phyloP scores from a whole-genome alignment of 2,797 vertebrate genomes.

The Poeciliopsis infans region DNA sequence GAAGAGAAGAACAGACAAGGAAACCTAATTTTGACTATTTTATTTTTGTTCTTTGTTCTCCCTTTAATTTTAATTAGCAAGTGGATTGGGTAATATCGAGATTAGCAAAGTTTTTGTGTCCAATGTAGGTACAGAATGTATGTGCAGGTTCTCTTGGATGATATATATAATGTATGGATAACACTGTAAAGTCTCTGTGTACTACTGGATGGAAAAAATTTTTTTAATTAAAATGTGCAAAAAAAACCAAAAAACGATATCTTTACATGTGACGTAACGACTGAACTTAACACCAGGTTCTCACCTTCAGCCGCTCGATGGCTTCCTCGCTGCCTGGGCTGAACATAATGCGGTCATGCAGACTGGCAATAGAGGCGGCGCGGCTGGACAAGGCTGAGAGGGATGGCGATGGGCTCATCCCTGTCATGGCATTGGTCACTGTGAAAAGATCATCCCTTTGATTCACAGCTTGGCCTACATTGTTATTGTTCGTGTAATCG shows the following conservation, averaged over 20 bases:
- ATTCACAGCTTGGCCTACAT: conserved; percentile 85
- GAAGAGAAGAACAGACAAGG: no score
- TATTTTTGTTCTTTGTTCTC: no score
- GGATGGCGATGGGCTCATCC: conserved; percentile 95
- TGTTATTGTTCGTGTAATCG: conserved; percentile 91
- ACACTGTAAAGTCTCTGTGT: no score
- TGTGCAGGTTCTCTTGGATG: no score
- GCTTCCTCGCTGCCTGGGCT: conserved; percentile 96
- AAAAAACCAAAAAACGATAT: background rate
- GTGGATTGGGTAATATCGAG: no score
- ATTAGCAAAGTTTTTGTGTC: no score
- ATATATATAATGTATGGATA: no score
- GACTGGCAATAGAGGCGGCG: conserved; percentile 91
- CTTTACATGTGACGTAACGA: background rate
- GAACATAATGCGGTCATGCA: conserved; percentile 96
- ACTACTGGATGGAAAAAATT: no score
- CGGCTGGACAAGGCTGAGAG: conserved; percentile 94
- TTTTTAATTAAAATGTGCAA: no score
- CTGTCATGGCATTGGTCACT: conserved; percentile 97
- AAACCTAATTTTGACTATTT: no score
- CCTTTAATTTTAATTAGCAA: no score
- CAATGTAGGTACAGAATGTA: no score
- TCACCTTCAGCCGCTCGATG: conserved; percentile 96
- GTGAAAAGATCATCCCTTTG: conserved; percentile 94
- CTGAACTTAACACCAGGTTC: background rate